Evolutionary conservation across 2,113 vertebrate species (phyloP).

Genomic region (Chauna torquata): DNA sequence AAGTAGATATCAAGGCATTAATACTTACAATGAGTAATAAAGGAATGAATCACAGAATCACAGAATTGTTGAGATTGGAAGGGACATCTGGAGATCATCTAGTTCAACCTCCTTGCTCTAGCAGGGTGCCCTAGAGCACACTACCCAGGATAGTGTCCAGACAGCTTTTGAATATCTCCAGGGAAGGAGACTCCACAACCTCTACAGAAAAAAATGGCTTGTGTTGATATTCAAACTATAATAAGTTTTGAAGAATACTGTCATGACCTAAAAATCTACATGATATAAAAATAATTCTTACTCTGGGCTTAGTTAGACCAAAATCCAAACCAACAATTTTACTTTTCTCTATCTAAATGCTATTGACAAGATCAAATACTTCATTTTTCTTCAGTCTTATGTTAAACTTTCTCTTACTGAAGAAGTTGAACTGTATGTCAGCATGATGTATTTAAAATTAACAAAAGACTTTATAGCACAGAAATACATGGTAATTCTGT

Average conservation of each 20-base stretch:
- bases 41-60: too few relatives aligned
- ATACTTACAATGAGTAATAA: background rate
- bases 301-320: background rate
- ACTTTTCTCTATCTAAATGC: background rate
- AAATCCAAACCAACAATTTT: background rate
- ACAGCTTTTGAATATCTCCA: too few relatives aligned
- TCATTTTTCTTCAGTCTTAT: background rate
- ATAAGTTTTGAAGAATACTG: background rate
- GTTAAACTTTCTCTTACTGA: background rate
- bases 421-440: background rate
- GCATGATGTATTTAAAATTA: background rate
- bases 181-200: too few relatives aligned
- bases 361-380: background rate
- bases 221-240: background rate
- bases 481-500: background rate
- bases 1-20: background rate
- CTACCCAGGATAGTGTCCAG: too few relatives aligned
- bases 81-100: too few relatives aligned
- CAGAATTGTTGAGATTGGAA: too few relatives aligned
- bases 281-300: background rate
- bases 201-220: background rate
- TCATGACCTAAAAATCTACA: background rate
- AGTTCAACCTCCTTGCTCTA: too few relatives aligned
- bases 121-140: too few relatives aligned
- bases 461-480: background rate